A percentile compares a stretch with the other conserved stretches of the same genome.
Evolutionary conservation across 1,140 invertebrate genomes (phyloP).

Genomic region (Rhopalosiphum padi): DNA sequence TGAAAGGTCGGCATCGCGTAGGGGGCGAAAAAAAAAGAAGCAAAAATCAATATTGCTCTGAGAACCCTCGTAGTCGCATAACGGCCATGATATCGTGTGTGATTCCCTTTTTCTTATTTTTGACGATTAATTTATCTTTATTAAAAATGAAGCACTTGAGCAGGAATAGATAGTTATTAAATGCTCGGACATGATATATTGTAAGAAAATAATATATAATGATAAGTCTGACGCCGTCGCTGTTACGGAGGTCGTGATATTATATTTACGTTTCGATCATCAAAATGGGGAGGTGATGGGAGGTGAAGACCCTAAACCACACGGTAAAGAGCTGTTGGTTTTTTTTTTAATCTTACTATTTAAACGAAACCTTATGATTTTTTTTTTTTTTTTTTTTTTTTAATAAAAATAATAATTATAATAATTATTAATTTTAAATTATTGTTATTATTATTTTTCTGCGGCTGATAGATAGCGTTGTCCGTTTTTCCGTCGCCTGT

Average conservation of each 20-base stretch:
- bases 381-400: not conserved
- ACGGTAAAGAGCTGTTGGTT: not conserved
- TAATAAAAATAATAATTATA: not conserved
- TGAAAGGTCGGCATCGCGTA: not conserved
- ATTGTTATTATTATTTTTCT: not conserved
- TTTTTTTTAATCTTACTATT: not conserved
- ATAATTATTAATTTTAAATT: not conserved
- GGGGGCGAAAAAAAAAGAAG: not conserved
- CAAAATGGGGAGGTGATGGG: too few species aligned
- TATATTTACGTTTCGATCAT: too few species aligned
- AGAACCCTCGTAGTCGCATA: not conserved
- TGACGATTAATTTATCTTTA: conserved; percentile 3
- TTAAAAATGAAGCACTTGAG: not conserved
- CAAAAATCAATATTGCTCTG: conserved; percentile 34
- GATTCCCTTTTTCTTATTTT: not conserved
- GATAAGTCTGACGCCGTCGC: too few species aligned
- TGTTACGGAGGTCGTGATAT: too few species aligned
- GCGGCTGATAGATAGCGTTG: conserved; percentile 31
- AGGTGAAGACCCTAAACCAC: too few species aligned
- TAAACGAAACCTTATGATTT: not conserved
- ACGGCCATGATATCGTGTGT: not conserved
- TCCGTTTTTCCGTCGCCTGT: not conserved
- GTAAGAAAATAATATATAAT: too few species aligned
- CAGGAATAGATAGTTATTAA: not conserved
- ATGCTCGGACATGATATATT: too few species aligned